Evolutionary conservation across 2,113 vertebrate species (phyloP).

Genomic region (Cyprinodon variegatus): DNA sequence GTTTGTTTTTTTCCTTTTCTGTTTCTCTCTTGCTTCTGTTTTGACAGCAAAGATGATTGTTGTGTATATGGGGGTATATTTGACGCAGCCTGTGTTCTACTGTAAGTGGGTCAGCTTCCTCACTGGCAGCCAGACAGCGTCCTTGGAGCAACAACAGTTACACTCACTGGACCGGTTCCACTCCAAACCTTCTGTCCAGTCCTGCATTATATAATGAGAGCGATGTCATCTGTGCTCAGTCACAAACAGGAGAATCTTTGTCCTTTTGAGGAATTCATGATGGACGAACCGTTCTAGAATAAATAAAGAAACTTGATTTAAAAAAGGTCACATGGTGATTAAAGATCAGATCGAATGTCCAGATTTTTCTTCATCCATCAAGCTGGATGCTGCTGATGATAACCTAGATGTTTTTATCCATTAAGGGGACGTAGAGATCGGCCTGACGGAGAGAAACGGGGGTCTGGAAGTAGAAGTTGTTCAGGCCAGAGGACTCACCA

Average conservation of each 20-base stretch:
- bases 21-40: too few species aligned
- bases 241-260: constrained; percentile 31
- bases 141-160: constrained; percentile 62
- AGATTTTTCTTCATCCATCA: background rate
- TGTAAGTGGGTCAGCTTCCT: constrained; percentile 66
- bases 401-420: background rate
- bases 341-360: background rate
- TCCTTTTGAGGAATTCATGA: constrained; percentile 1
- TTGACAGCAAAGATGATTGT: too few species aligned
- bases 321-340: background rate
- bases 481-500: constrained; percentile 94
- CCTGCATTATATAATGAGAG: constrained; percentile 40
- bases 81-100: constrained; percentile 16
- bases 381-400: too few species aligned
- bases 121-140: constrained; percentile 47
- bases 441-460: constrained; percentile 92
- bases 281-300: background rate
- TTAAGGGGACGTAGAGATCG: constrained; percentile 95
- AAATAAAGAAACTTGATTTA: background rate
- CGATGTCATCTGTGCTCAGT: constrained; percentile 30
- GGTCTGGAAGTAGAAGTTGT: constrained; percentile 97
- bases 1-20: too few species aligned
- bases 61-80: constrained; percentile 6
- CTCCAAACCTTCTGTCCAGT: constrained; percentile 41
- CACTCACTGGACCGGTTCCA: constrained; percentile 49